A percentile compares a stretch with the other conserved stretches of the same genome.
phyloP scores from a whole-genome alignment of 2,113 vertebrate species.

The Zeus faber region DNA sequence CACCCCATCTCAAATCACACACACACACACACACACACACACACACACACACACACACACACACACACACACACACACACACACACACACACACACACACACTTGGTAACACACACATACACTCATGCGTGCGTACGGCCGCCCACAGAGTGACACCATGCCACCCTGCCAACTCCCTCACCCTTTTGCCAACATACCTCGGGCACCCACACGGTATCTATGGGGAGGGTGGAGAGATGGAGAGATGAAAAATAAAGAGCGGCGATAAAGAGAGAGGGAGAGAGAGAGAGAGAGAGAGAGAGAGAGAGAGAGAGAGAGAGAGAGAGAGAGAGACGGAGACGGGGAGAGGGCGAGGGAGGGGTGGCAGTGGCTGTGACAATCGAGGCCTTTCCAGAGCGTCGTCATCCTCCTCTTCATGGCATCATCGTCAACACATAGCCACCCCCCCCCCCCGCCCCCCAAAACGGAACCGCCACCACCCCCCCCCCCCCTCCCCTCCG shows the following conservation, averaged over 20 bases:
- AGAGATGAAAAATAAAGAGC: background rate
- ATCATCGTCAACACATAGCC: slow-evolving; percentile 77
- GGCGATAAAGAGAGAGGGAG: background rate
- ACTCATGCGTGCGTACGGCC: too few relatives aligned
- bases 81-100: slow-evolving; percentile 22
- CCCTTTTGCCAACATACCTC: slow-evolving; percentile 60
- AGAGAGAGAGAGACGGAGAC: background rate
- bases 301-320: background rate
- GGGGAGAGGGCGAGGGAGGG: background rate
- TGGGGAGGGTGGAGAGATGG: slow-evolving; percentile 77
- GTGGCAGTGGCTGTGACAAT: slow-evolving; percentile 70
- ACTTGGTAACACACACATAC: slow-evolving; percentile 1
- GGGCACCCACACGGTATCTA: slow-evolving; percentile 76
- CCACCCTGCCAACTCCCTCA: slow-evolving; percentile 27
- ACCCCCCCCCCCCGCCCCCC: slow-evolving; percentile 13
- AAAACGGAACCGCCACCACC: background rate
- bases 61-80: slow-evolving; percentile 8
- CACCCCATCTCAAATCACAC: background rate
- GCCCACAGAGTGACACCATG: slow-evolving; percentile 41
- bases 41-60: slow-evolving; percentile 1
- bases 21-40: slow-evolving; percentile 5
- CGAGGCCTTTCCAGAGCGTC: slow-evolving; percentile 86
- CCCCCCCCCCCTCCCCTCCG: slow-evolving; percentile 1
- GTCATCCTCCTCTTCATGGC: too few relatives aligned
- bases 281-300: background rate